These are phyloP conservation scores for Telenomus remus DNA, from an alignment of 1,140 invertebrate genomes.

Conservation along the genomic window DNA sequence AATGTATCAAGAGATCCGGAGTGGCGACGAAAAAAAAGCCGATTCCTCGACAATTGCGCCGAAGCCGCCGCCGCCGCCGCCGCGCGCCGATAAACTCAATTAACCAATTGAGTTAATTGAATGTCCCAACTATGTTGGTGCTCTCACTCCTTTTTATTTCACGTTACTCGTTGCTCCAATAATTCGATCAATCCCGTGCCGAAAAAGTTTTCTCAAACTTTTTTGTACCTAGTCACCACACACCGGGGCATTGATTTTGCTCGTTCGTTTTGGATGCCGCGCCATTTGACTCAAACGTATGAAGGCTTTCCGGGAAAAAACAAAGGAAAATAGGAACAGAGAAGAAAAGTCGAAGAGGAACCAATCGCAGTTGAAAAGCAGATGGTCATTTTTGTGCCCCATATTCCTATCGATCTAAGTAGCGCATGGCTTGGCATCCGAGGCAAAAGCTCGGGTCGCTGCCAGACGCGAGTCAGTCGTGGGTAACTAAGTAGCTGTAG, in stretches of 20 bases:
- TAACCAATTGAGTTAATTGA: constrained; percentile 71
- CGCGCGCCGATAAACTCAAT: constrained; percentile 66
- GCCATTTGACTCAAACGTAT: not conserved
- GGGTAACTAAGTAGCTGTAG: constrained; percentile 48
- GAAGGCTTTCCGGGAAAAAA: not conserved
- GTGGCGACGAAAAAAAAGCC: constrained; percentile 51
- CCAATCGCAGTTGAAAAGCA: constrained; percentile 28
- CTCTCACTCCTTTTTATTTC: constrained; percentile 20
- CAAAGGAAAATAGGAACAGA: not conserved
- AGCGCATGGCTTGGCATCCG: constrained; percentile 9
- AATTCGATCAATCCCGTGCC: constrained; percentile 37
- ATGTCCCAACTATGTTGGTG: constrained; percentile 58
- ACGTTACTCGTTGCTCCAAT: constrained; percentile 22
- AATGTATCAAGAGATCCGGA: constrained; percentile 37
- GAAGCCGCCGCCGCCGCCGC: constrained; percentile 51
- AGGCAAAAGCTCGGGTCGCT: constrained; percentile 15
- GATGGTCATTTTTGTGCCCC: constrained; percentile 22
- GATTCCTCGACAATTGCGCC: constrained; percentile 66
- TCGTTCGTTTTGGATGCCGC: constrained; percentile 9
- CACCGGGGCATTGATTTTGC: not conserved
- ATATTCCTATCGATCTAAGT: constrained; percentile 26
- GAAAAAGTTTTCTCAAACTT: constrained; percentile 21
- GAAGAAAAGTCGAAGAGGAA: constrained; percentile 7
- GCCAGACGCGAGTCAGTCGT: constrained; percentile 35
- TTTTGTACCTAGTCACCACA: not conserved